Evolutionary conservation across 2,113 vertebrate species (phyloP), one percentile per base, ranked within the genome.

Genomic region (Cardinalis cardinalis): DNA sequence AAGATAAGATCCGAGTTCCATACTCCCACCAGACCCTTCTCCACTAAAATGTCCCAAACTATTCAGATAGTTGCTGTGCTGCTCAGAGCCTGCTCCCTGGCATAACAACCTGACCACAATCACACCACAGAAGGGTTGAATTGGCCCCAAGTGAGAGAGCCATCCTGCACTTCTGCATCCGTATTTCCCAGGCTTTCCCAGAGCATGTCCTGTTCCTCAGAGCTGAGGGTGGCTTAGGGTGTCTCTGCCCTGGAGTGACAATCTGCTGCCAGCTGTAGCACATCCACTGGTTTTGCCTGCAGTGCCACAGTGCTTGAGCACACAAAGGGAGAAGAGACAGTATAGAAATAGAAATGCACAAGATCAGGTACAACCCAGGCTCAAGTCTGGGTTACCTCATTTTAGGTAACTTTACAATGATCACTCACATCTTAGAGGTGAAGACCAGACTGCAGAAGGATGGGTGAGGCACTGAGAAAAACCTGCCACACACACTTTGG

Each of bases 231-330:
- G 59, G 25, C 59, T 58, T 46, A 63, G 20, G 38, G 12, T 21
- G 46, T 20, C 16, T 70, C 21, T 44, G 52, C 46, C 26, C 25
- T 43, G 43, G 20, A 66, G 32, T 29, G 41, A 80, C 52, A 53
- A 34, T 6, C 55, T 66, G 32, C 51, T 72, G 38, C 32, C 74
- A 71, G 34, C 29, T 46, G 21, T 10, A 68, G 38, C 32, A 55
- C n/a, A n/a, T 14, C 26, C 51, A 34, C 12, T 11, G 6, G 18
- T 38, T 89, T 32, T 73, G 25, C 21, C 38, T 12, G 5, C 63
- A 75, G 53, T n/a, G 48, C 44, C 53, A n/a, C 0, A 1, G 0
- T 0, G 1, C 29, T 52, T 18, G 20, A 68, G 36, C 2, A 2
- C 24, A 41, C 6, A 9, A n/a, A 60, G 55, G 25, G 21, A 36